A percentile compares a stretch with the other conserved stretches of the same genome.
Evolutionary conservation across 2,113 vertebrate species (phyloP).

Genomic region (Nicator chloris): DNA sequence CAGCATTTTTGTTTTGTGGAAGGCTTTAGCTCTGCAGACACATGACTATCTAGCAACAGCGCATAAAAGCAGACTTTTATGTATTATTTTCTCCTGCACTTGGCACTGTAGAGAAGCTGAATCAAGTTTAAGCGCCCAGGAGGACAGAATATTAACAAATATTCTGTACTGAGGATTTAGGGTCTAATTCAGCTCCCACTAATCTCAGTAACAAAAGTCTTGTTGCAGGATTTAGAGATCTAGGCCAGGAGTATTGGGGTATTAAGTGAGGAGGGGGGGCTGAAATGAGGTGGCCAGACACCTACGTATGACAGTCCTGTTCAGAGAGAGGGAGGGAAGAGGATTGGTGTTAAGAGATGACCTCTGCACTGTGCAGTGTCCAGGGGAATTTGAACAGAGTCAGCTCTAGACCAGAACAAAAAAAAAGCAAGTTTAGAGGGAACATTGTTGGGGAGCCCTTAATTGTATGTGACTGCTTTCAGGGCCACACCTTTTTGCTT

Average conservation of each 20-base stretch:
- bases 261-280: not conserved
- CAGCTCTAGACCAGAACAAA: not conserved
- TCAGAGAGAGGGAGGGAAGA: not conserved
- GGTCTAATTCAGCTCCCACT: not conserved
- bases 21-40: not conserved
- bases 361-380: not conserved
- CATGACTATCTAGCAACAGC: not conserved
- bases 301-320: not conserved
- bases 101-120: not conserved
- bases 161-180: slow-evolving; percentile 31
- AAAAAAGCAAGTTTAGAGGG: not conserved
- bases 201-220: not conserved
- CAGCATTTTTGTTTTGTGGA: not conserved
- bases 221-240: slow-evolving; percentile 26
- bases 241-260: not conserved
- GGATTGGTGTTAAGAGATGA: not conserved
- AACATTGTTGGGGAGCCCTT: not conserved
- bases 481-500: not conserved
- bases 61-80: not conserved
- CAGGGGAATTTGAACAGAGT: not conserved
- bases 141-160: not conserved
- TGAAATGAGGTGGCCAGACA: not conserved
- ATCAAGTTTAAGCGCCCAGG: not conserved
- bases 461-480: not conserved
- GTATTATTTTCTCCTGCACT: not conserved